Conservation (phyloP, 92 coral and sea anemone species). For the Ricordea florida region DNA sequence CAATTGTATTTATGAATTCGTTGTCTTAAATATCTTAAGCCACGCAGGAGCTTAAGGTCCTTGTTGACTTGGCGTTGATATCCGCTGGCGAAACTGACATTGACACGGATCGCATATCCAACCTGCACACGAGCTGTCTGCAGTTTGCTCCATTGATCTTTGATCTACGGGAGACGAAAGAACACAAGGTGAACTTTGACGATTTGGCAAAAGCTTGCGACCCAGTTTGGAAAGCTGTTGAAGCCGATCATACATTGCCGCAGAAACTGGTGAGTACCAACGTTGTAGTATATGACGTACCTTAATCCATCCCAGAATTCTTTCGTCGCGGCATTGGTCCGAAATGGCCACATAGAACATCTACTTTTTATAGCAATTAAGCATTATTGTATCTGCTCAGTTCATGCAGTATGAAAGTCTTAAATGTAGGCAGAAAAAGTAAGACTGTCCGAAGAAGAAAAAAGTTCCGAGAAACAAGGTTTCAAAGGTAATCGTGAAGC, state of each 20-base stretch:
- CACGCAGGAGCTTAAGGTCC: constrained; percentile 59
- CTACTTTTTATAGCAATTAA: too few relatives aligned
- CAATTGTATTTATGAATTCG: background rate
- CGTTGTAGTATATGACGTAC: background rate
- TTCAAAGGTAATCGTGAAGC: too few relatives aligned
- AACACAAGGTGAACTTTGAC: constrained; percentile 35
- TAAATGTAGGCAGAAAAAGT: too few relatives aligned
- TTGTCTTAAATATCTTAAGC: constrained; percentile 23
- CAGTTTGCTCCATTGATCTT: constrained; percentile 79
- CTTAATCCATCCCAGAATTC: background rate
- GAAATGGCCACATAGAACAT: too few relatives aligned
- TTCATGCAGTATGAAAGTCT: too few relatives aligned
- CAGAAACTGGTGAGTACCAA: constrained; percentile 51
- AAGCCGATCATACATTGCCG: constrained; percentile 41
- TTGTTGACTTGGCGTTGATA: constrained; percentile 79
- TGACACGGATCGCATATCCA: constrained; percentile 76
- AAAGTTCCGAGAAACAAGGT: too few relatives aligned
- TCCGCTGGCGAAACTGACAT: constrained; percentile 82
- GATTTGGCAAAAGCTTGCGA: constrained; percentile 59
- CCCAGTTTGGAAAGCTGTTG: constrained; percentile 73
- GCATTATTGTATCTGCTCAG: too few relatives aligned
- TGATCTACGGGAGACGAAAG: constrained; percentile 30
- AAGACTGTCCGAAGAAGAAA: too few relatives aligned
- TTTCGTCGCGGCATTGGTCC: background rate
- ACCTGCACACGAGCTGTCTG: constrained; percentile 84